Evolutionary conservation across 2,113 vertebrate species (phyloP).

Genomic region (Litocranius walleri): DNA sequence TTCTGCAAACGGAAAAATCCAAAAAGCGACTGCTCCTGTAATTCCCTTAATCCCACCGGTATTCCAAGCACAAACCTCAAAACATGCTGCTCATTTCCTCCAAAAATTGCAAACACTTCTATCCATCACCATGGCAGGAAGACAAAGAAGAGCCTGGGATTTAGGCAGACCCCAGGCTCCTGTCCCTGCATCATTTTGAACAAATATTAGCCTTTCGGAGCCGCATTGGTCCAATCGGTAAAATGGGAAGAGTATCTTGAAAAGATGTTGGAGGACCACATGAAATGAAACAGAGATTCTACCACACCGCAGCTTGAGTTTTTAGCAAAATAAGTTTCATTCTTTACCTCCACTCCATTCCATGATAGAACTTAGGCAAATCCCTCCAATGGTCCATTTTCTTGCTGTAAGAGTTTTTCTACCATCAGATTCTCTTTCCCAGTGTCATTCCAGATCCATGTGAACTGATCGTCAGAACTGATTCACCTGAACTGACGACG

Average conservation of each 20-base stretch:
- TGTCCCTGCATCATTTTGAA: neutral
- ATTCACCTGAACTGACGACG: neutral
- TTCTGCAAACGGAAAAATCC: constrained; percentile 30
- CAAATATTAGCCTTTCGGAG: neutral
- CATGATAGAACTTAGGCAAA: neutral
- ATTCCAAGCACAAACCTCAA: neutral
- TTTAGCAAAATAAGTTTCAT: neutral
- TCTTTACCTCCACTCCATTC: neutral
- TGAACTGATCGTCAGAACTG: neutral
- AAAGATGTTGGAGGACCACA: neutral
- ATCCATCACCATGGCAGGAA: neutral
- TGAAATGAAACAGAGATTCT: neutral
- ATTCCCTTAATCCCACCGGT: neutral
- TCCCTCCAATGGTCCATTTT: neutral
- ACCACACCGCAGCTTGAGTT: accelerated
- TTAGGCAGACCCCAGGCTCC: neutral
- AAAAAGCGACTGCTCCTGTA: neutral
- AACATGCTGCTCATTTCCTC: neutral
- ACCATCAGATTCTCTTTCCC: too few species aligned
- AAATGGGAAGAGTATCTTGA: neutral
- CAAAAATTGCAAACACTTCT: neutral
- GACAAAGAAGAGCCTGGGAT: neutral
- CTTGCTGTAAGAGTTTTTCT: neutral
- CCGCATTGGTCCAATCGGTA: neutral
- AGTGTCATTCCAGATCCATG: neutral